Conservation (phyloP, 2,888 invertebrate genomes). For the Bimastos eiseni region DNA sequence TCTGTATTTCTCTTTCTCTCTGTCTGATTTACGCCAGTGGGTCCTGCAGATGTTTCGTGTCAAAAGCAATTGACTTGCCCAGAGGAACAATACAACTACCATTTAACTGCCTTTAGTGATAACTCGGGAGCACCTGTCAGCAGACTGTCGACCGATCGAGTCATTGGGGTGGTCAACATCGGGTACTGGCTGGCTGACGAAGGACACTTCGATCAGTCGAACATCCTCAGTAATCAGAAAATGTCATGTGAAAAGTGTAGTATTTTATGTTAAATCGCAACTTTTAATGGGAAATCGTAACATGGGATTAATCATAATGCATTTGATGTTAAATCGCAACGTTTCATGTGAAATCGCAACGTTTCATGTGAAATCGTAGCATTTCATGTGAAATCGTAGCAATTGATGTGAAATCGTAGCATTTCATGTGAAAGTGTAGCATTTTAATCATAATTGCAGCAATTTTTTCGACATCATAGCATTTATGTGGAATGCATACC, state of each 20-base stretch:
- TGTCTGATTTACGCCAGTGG: not conserved
- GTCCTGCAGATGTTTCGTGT: not conserved
- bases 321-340: not conserved
- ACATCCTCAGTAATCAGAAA: not conserved
- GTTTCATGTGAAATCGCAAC: not conserved
- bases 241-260: not conserved
- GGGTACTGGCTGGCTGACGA: not conserved
- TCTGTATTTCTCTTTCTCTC: not conserved
- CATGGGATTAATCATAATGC: no score
- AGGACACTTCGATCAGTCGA: not conserved
- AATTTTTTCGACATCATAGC: not conserved
- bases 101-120: not conserved
- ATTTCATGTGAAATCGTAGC: not conserved
- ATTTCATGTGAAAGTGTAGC: conserved; percentile 3
- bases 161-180: not conserved
- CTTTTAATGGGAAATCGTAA: not conserved
- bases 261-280: not conserved
- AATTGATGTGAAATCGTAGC: not conserved
- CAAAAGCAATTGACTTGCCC: not conserved
- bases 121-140: not conserved
- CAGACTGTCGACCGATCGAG: not conserved
- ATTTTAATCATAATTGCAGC: not conserved
- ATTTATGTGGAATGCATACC: no score
- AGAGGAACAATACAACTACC: not conserved
- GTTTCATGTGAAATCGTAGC: not conserved